Evolutionary conservation across 2,113 vertebrate species (phyloP), one percentile per base, ranked within the genome.

Genomic region (Garra rufa): DNA sequence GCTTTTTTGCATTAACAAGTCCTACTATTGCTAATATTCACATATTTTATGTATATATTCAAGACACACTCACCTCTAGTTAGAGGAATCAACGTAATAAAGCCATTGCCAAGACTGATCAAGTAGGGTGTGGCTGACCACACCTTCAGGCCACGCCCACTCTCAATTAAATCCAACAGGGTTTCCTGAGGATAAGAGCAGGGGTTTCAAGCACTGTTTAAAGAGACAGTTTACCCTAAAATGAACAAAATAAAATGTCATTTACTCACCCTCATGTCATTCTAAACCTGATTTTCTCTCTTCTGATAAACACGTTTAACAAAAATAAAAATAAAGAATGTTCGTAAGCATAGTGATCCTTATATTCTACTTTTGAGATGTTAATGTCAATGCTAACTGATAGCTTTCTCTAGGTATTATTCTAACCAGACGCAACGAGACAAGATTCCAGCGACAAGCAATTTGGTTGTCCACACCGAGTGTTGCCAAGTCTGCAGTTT

Each of bases 31-130:
- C 52, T 57, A 34, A 19, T 67, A 67, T 19, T 67, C 3, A 9
- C 2, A 67, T 34, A 9, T 19, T 67, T 34, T 19, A 67, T 19
- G 30, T 34, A 55, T 19, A 9, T 17, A 65, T 73, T 24, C 0
- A 73, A 73, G n/a, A 30, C 43, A 74, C 28, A 77, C 30, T 43
- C 38, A 26, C 76, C 76, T 59, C 89, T 83, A 15, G 84, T 87
- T 19, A 91, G 82, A 0, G 87, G 85, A 14, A 91, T 76, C 48
- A 91, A 50, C 44, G 89, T 90, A 9, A 90, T 85, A 57, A 85
- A 86, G 3, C 87, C 87, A 11, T 87, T 85, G 4, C 88, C 88
- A 9, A 88, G 65, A 43, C 88, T 88, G 48, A 90, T 88, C 77
- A 89, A 76, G 43, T 88, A 86, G 11, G 90, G 89, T 28, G 38